phyloP scores from a whole-genome alignment of 1,140 invertebrate species.

The Drosophila neocordata region DNA sequence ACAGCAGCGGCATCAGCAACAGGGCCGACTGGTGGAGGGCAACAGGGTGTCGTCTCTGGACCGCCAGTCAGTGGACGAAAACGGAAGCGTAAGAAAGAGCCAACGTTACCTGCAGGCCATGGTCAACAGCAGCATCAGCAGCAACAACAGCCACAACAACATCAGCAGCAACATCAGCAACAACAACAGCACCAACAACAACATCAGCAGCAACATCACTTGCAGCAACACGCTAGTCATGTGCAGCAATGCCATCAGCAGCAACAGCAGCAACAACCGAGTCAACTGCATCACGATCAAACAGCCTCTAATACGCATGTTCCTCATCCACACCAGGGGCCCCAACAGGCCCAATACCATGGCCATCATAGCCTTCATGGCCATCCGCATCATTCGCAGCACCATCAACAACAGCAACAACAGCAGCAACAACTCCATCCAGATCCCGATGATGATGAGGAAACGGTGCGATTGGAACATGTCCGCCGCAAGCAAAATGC shows the following conservation, averaged over 20 bases:
- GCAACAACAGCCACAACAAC: slow-evolving; percentile 39
- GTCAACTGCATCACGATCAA: slow-evolving; percentile 1
- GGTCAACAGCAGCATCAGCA: slow-evolving; percentile 37
- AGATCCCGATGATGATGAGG: slow-evolving; percentile 65
- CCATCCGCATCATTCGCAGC: slow-evolving; percentile 51
- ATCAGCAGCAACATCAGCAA: slow-evolving; percentile 30
- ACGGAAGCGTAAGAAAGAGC: slow-evolving; percentile 73
- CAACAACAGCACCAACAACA: slow-evolving; percentile 55
- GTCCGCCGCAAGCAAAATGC: slow-evolving; percentile 79
- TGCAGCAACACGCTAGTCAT: slow-evolving; percentile 31
- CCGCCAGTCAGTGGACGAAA: slow-evolving; percentile 48
- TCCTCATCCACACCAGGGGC: slow-evolving; percentile 22
- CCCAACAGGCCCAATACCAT: slow-evolving; percentile 27
- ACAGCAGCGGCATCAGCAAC: background rate
- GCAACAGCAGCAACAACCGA: slow-evolving; percentile 35
- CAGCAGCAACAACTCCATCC: slow-evolving; percentile 49
- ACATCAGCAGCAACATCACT: slow-evolving; percentile 51
- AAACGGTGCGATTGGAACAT: slow-evolving; percentile 65
- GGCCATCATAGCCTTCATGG: slow-evolving; percentile 29
- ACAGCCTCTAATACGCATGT: background rate
- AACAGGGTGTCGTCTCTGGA: background rate
- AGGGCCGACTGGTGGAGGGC: background rate
- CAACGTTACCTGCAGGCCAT: slow-evolving; percentile 10
- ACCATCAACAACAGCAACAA: slow-evolving; percentile 39
- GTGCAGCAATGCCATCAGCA: slow-evolving; percentile 38